These are phyloP conservation scores for Schizothorax lantsangensis DNA, from an alignment of 2,797 vertebrate species.

Conservation along the genomic window DNA sequence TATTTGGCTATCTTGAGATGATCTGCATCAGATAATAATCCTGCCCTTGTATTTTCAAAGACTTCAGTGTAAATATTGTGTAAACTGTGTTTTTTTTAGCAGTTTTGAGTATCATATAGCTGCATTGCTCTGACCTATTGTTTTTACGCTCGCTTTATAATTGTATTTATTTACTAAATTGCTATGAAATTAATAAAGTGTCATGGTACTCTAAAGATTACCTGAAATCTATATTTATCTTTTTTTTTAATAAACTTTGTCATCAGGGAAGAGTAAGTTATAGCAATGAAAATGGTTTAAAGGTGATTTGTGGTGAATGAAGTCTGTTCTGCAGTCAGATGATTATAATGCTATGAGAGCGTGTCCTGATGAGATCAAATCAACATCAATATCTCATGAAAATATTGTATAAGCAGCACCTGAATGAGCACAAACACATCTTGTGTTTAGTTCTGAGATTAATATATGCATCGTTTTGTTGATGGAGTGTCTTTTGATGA, in stretches of 20 bases:
- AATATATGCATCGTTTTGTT: too few relatives aligned
- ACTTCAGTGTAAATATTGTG: neutral
- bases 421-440: too few relatives aligned
- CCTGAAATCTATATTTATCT: neutral
- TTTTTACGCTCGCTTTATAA: too few relatives aligned
- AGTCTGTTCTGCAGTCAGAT: too few relatives aligned
- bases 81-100: neutral
- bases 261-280: neutral
- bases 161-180: too few relatives aligned
- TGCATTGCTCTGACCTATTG: neutral
- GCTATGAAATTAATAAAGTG: neutral
- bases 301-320: neutral
- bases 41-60: neutral
- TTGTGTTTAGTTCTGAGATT: too few relatives aligned
- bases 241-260: neutral
- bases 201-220: neutral
- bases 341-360: too few relatives aligned
- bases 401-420: too few relatives aligned
- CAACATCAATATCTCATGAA: too few relatives aligned
- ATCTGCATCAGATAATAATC: constrained; percentile 1
- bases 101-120: neutral
- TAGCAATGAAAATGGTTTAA: neutral
- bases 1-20: neutral
- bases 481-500: too few relatives aligned
- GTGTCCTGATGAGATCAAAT: too few relatives aligned